phyloP scores from a whole-genome alignment of 2,113 vertebrate species.

The Budorcas taxicolor region DNA sequence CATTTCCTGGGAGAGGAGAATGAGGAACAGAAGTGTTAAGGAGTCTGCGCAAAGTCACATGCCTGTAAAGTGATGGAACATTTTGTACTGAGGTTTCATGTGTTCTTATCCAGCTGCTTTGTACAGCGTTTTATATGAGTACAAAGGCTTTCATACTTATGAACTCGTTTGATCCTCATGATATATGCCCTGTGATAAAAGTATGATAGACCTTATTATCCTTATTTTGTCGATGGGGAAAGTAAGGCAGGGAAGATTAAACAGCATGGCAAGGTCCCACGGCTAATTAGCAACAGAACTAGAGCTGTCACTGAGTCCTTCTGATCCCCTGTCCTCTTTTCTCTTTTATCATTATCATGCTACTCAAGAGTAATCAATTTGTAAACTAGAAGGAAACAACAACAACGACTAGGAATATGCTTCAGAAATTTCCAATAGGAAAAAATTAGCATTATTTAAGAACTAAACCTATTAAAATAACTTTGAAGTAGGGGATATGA shows the following conservation, averaged over 20 bases:
- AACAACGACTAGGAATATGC: neutral
- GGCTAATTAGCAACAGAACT: constrained; percentile 20
- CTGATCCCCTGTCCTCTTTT: neutral
- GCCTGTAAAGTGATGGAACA: neutral
- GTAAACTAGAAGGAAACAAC: constrained; percentile 28
- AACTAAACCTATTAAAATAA: constrained; percentile 4
- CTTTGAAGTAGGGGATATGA: neutral
- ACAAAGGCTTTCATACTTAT: neutral
- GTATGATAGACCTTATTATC: neutral
- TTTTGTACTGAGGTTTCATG: neutral
- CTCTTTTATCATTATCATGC: neutral
- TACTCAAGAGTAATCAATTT: constrained; percentile 5
- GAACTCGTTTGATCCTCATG: neutral
- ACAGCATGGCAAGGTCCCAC: neutral
- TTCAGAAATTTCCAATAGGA: constrained; percentile 25
- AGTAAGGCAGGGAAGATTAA: constrained; percentile 15
- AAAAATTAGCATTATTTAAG: constrained; percentile 30
- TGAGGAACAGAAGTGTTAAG: neutral
- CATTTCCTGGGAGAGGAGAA: neutral
- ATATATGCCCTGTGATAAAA: neutral
- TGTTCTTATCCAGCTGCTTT: neutral
- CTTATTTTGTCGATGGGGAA: neutral
- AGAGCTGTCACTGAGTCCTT: neutral
- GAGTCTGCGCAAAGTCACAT: neutral
- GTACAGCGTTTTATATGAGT: neutral